Evolutionary conservation across 2,888 invertebrate species (phyloP).

Genomic region (Molorchus minor): DNA sequence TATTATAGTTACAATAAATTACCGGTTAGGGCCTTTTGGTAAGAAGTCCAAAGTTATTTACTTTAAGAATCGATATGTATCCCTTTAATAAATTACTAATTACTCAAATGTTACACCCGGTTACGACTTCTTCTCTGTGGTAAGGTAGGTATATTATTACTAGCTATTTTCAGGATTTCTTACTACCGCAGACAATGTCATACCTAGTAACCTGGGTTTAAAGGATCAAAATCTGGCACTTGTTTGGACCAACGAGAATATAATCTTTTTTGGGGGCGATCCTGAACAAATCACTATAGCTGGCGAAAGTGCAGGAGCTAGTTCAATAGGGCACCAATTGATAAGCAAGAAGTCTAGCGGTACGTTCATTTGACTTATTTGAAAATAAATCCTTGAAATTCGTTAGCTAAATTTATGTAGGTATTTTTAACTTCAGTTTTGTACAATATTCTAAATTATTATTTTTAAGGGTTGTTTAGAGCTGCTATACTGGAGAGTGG

Average conservation of each 20-base stretch:
- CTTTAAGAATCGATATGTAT: too few species aligned
- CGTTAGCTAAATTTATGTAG: too few species aligned
- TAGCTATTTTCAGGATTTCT: constrained; percentile 25
- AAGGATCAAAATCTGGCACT: constrained; percentile 34
- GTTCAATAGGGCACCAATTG: constrained; percentile 27
- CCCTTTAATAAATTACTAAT: too few species aligned
- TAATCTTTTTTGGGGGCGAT: constrained; percentile 31
- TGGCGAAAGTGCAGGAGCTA: constrained; percentile 33
- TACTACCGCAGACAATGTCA: constrained; percentile 15
- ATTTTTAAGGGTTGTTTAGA: constrained; percentile 30
- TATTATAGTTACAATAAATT: constrained; percentile 40
- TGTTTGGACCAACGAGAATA: constrained; percentile 31
- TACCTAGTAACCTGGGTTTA: constrained; percentile 30
- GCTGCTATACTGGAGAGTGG: constrained; percentile 27
- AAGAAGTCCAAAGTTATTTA: too few species aligned
- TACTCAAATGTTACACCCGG: too few species aligned
- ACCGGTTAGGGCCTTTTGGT: constrained; percentile 42
- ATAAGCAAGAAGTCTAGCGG: constrained; percentile 14
- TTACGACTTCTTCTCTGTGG: too few species aligned
- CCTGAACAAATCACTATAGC: constrained; percentile 23
- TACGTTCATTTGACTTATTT: too few species aligned
- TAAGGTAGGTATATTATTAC: too few species aligned
- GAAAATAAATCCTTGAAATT: too few species aligned
- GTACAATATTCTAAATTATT: background rate
- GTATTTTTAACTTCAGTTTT: too few species aligned